Conservation (phyloP, 2,888 invertebrate genomes). For the Trissolcus brochymenae region DNA sequence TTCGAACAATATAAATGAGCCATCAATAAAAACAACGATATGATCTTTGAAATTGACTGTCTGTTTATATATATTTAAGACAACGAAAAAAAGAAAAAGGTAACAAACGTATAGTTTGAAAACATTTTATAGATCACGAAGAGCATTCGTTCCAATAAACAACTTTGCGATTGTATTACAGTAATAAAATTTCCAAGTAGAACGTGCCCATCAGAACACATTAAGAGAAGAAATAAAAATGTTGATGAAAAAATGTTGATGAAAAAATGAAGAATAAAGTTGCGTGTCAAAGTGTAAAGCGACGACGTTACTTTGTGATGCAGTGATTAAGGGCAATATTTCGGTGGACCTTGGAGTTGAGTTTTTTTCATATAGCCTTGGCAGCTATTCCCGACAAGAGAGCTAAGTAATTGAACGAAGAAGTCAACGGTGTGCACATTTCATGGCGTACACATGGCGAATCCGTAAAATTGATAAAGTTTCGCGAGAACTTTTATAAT, state of each 20-base stretch:
- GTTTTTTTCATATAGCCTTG: constrained; percentile 47
- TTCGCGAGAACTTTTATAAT: constrained; percentile 74
- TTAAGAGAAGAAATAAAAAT: too few species aligned
- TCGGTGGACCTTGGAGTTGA: constrained; percentile 42
- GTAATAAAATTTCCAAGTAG: too few species aligned
- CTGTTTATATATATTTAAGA: too few species aligned
- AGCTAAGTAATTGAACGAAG: constrained; percentile 59
- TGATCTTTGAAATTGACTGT: too few species aligned
- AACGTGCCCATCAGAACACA: too few species aligned
- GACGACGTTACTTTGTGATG: constrained; percentile 18
- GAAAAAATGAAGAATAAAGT: constrained; percentile 15
- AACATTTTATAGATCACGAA: too few species aligned
- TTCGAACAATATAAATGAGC: too few species aligned
- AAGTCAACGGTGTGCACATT: constrained; percentile 60
- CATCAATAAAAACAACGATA: too few species aligned
- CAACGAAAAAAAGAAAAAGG: too few species aligned
- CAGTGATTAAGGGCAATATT: constrained; percentile 52
- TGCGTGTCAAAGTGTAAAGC: constrained; percentile 19
- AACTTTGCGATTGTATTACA: too few species aligned
- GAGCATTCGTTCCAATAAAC: too few species aligned
- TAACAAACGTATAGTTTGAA: too few species aligned
- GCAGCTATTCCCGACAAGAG: constrained; percentile 36
- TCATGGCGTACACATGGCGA: constrained; percentile 63
- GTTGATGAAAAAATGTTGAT: background rate
- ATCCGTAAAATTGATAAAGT: constrained; percentile 76